A percentile compares a stretch with the other conserved stretches of the same genome.
Evolutionary conservation across 2,113 vertebrate species (phyloP).

Genomic region (Ptilorrhoa leucosticta): DNA sequence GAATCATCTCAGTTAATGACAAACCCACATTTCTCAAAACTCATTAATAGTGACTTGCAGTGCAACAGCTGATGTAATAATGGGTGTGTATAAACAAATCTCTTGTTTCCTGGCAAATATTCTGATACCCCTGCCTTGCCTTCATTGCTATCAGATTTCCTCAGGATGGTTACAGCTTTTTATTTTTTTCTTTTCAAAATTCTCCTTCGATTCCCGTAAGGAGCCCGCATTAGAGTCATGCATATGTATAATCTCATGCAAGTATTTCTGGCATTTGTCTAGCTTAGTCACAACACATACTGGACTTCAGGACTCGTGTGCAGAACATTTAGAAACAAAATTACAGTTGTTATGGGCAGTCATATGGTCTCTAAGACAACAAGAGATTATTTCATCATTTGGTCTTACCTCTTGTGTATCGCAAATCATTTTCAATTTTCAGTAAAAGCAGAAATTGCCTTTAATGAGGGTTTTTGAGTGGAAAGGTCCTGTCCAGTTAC

Average conservation of each 20-base stretch:
- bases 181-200: background rate
- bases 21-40: background rate
- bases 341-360: background rate
- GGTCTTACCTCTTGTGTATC: background rate
- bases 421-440: background rate
- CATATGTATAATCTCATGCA: background rate
- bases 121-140: background rate
- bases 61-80: background rate
- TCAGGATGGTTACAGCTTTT: background rate
- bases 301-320: background rate
- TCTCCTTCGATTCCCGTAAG: background rate
- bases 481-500: background rate
- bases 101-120: background rate
- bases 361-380: background rate
- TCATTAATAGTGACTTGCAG: background rate
- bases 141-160: constrained; percentile 10
- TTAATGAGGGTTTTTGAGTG: background rate
- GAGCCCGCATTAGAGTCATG: background rate
- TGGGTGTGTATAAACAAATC: constrained; percentile 39
- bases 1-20: background rate
- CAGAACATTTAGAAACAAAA: background rate
- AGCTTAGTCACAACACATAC: background rate
- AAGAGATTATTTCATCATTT: background rate
- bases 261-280: background rate
- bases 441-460: background rate